Percentiles rank a stretch among this genome's conserved stretches.
These are phyloP conservation scores for Aethina tumida DNA, from an alignment of 1,140 invertebrate genomes.

Conservation along the genomic window DNA sequence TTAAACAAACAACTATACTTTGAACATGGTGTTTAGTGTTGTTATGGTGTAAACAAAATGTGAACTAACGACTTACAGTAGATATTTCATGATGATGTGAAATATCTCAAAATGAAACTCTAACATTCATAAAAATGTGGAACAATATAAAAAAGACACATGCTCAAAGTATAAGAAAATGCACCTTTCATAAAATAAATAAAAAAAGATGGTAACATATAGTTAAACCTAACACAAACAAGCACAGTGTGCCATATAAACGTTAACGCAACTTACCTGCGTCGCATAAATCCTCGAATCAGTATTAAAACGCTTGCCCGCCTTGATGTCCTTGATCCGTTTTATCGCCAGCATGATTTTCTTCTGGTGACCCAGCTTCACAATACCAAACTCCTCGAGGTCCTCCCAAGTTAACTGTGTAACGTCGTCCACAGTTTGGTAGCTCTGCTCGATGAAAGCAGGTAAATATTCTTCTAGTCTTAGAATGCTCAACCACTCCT, in stretches of 20 bases:
- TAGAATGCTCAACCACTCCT: conserved; percentile 87
- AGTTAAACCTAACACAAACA: conserved; percentile 7
- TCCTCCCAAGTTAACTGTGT: conserved; percentile 97
- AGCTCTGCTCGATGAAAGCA: conserved; percentile 83
- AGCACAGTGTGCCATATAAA: conserved; percentile 10
- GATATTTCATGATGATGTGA: conserved; percentile 13
- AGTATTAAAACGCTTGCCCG: conserved; percentile 70
- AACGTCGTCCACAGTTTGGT: conserved; percentile 84
- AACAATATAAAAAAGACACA: conserved; percentile 14
- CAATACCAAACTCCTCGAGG: conserved; percentile 96
- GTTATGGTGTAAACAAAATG: not conserved
- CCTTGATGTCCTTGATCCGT: conserved; percentile 86
- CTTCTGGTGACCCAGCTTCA: conserved; percentile 93
- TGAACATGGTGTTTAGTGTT: conserved; percentile 18
- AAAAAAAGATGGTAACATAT: conserved; percentile 4
- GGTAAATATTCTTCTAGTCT: conserved; percentile 86
- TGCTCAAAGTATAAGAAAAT: conserved; percentile 23
- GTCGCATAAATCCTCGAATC: conserved; percentile 44
- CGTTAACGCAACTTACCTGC: conserved; percentile 31
- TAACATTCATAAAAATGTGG: conserved; percentile 12
- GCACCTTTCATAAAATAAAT: conserved; percentile 8
- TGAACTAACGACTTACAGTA: not conserved
- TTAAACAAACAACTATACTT: too few relatives aligned
- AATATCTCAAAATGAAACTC: conserved; percentile 12
- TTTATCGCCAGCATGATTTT: conserved; percentile 96